Evolutionary conservation across 1,140 invertebrate species (phyloP).

Genomic region (Ephestia elutella): DNA sequence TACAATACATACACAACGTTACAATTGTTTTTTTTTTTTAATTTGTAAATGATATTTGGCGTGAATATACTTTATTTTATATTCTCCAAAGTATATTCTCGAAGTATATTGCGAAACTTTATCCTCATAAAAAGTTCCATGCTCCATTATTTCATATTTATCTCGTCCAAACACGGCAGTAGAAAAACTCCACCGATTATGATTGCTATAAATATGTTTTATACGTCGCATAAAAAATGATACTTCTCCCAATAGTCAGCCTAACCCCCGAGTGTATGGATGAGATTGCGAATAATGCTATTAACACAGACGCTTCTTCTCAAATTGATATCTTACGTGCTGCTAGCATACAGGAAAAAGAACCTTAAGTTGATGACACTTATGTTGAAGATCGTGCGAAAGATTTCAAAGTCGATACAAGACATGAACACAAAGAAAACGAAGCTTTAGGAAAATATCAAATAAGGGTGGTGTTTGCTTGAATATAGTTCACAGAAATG

Average conservation of each 20-base stretch:
- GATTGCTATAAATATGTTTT: constrained; percentile 74
- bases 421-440: constrained; percentile 21
- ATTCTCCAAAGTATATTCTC: too few species aligned
- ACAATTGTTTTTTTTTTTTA: too few species aligned
- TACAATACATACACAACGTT: too few species aligned
- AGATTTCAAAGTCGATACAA: constrained; percentile 7
- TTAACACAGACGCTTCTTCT: constrained; percentile 74
- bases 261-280: constrained; percentile 70
- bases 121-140: constrained; percentile 36
- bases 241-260: constrained; percentile 52
- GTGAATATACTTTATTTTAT: too few species aligned
- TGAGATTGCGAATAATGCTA: constrained; percentile 74
- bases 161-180: constrained; percentile 53
- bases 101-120: constrained; percentile 6
- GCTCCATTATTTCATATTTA: constrained; percentile 54
- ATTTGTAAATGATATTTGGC: too few species aligned
- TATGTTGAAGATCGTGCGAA: constrained; percentile 28
- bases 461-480: constrained; percentile 29
- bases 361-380: constrained; percentile 21
- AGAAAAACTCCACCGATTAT: constrained; percentile 65
- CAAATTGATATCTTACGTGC: constrained; percentile 68
- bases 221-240: constrained; percentile 72
- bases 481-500: constrained; percentile 29
- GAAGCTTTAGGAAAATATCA: constrained; percentile 14
- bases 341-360: constrained; percentile 28